Conservation (phyloP, 2,113 vertebrate genomes). For the Sapajus apella region DNA sequence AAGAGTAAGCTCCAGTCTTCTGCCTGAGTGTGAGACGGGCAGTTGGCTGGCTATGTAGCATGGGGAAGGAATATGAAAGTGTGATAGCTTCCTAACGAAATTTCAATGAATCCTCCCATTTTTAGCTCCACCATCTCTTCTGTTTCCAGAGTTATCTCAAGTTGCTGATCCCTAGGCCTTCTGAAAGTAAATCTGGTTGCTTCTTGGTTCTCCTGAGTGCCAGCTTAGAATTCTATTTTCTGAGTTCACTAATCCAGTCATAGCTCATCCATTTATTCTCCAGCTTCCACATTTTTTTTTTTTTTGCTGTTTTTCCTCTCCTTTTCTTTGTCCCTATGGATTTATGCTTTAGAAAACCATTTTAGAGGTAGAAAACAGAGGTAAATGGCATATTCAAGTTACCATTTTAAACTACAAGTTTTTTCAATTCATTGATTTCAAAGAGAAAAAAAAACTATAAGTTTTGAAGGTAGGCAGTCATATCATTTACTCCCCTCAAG, state of each 20-base stretch:
- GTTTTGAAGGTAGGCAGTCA: neutral
- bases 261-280: no score
- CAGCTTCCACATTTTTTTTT: neutral
- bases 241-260: neutral
- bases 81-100: neutral
- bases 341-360: neutral
- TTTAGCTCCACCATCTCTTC: neutral
- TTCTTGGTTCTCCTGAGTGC: neutral
- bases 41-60: fast-evolving
- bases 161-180: neutral
- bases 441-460: no score
- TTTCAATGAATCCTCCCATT: neutral
- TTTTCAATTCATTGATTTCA: no score
- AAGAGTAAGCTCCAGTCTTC: neutral
- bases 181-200: neutral
- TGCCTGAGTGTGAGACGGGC: neutral
- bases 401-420: neutral
- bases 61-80: neutral
- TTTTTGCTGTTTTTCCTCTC: neutral
- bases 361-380: neutral
- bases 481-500: neutral
- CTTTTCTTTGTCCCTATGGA: neutral
- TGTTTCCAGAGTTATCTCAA: neutral
- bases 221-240: neutral
- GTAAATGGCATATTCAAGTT: neutral